These are phyloP conservation scores for Omphaloscelis lunosa DNA, from an alignment of 2,888 invertebrate genomes.

Conservation along the genomic window DNA sequence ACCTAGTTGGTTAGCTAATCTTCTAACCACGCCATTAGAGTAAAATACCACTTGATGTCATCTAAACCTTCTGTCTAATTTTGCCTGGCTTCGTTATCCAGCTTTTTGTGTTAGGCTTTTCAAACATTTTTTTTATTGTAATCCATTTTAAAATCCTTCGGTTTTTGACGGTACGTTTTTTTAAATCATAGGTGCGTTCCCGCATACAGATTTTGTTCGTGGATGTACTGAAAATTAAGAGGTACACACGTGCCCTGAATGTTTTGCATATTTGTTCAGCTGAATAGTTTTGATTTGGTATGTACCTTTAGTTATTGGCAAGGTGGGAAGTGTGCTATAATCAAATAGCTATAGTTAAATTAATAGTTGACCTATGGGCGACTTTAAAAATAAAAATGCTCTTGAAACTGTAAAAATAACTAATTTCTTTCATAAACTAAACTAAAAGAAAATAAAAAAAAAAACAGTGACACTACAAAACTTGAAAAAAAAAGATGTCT, in stretches of 20 bases:
- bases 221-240: constrained; percentile 68
- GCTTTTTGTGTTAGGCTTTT: constrained; percentile 61
- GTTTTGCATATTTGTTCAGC: constrained; percentile 29
- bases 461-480: no score
- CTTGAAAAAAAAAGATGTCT: no score
- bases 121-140: constrained; percentile 66
- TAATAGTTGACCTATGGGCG: no score
- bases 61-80: constrained; percentile 44
- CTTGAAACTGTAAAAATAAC: no score
- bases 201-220: constrained; percentile 76
- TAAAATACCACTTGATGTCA: no score
- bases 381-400: no score
- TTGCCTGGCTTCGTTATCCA: constrained; percentile 22
- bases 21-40: neutral
- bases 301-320: neutral
- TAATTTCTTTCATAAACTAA: no score
- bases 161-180: constrained; percentile 80
- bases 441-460: no score
- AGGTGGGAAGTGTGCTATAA: neutral
- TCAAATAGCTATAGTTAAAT: neutral
- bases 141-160: constrained; percentile 65
- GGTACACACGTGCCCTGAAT: constrained; percentile 50
- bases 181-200: constrained; percentile 76
- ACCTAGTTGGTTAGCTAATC: neutral
- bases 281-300: constrained; percentile 1